These are phyloP conservation scores for Apodemia mormo DNA, from an alignment of 2,888 invertebrate genomes.

Conservation along the genomic window DNA sequence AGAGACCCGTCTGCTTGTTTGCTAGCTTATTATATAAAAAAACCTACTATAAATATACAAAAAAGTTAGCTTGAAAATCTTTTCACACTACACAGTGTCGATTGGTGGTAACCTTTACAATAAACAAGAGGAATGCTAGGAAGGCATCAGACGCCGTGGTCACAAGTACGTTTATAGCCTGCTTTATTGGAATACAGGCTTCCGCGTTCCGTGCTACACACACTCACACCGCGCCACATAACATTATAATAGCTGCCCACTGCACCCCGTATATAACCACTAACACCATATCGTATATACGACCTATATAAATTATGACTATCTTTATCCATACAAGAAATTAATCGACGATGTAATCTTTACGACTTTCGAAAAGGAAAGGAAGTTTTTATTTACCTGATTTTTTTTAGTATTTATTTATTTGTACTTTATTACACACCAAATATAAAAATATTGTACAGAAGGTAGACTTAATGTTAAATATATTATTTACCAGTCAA, in stretches of 20 bases:
- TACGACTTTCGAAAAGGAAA: too few species aligned
- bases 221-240: slow-evolving; percentile 7
- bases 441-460: too few species aligned
- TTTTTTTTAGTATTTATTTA: too few species aligned
- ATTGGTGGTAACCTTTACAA: slow-evolving; percentile 33
- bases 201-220: slow-evolving; percentile 56
- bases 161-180: slow-evolving; percentile 62
- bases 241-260: slow-evolving; percentile 12
- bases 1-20: too few species aligned
- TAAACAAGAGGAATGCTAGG: slow-evolving; percentile 54
- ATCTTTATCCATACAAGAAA: too few species aligned
- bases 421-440: too few species aligned
- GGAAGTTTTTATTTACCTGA: too few species aligned
- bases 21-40: too few species aligned
- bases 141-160: slow-evolving; percentile 44
- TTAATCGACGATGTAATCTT: too few species aligned
- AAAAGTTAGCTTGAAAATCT: slow-evolving; percentile 21
- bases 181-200: slow-evolving; percentile 70
- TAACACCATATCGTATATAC: neutral
- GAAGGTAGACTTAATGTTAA: too few species aligned
- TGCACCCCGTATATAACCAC: neutral
- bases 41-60: neutral
- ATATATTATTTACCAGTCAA: too few species aligned
- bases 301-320: neutral
- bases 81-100: neutral